These are phyloP conservation scores for Stomatorhinus walkeri DNA, from an alignment of 2,797 vertebrate genomes.

Conservation along the genomic window DNA sequence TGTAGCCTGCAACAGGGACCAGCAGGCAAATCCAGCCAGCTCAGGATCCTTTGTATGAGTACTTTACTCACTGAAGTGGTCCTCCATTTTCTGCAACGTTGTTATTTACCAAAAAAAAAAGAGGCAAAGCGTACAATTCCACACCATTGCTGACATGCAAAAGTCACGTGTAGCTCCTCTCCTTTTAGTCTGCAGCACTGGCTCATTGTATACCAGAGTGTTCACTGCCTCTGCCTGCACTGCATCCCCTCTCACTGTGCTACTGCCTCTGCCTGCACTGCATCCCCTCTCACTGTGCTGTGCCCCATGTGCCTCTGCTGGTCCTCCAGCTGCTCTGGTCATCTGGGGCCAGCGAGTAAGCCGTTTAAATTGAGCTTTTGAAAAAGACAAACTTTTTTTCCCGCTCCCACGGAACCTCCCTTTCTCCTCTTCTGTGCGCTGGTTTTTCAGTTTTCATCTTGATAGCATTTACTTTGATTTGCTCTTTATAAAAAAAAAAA, in stretches of 20 bases:
- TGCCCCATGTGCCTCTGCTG: background rate
- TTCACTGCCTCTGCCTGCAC: background rate
- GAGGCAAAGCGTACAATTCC: background rate
- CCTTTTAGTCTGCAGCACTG: background rate
- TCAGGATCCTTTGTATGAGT: background rate
- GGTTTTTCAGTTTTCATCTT: background rate
- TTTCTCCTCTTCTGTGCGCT: background rate
- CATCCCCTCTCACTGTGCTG: background rate
- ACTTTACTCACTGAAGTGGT: background rate
- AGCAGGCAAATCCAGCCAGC: background rate
- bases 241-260: background rate
- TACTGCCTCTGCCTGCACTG: background rate
- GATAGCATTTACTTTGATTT: background rate
- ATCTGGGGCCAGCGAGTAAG: background rate
- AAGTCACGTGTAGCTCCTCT: background rate
- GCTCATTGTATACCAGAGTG: background rate
- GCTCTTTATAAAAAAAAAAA: background rate
- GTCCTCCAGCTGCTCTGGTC: background rate
- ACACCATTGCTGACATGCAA: background rate
- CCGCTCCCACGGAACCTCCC: background rate
- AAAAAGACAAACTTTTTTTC: background rate
- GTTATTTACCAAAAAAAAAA: background rate
- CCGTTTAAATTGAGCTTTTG: background rate
- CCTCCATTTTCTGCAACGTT: background rate
- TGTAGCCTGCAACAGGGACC: background rate